Conservation (phyloP, 2,113 vertebrate genomes). For the Astur gentilis region DNA sequence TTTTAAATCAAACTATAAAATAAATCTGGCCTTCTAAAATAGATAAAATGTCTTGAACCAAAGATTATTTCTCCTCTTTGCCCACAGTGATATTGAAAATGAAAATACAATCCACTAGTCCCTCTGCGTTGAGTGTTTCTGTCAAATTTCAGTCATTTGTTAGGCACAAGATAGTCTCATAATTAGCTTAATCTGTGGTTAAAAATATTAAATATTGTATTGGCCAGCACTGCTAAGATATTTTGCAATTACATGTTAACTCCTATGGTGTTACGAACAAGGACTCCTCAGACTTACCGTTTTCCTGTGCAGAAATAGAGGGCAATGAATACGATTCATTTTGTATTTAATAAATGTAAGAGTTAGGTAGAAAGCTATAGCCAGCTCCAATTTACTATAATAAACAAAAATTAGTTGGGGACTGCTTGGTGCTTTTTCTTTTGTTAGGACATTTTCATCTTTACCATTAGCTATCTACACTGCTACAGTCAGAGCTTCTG, state of each 20-base stretch:
- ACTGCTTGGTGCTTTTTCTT: not conserved
- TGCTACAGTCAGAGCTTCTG: not conserved
- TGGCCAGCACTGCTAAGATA: not conserved
- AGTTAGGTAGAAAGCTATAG: slow-evolving; percentile 38
- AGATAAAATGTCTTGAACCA: not conserved
- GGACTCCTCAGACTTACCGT: not conserved
- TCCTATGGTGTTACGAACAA: not conserved
- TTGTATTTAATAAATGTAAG: slow-evolving; percentile 18
- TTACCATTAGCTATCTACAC: not conserved
- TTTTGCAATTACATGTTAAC: not conserved
- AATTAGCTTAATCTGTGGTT: not conserved
- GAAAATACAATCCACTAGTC: not conserved
- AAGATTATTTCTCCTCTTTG: not conserved
- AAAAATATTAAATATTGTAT: not conserved
- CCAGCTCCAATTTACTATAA: not conserved
- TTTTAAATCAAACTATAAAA: not conserved
- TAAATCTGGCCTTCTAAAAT: not conserved
- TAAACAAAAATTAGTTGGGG: not conserved
- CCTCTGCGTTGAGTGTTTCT: not conserved
- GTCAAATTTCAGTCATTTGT: not conserved
- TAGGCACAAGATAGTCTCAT: not conserved
- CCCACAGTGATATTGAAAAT: not conserved
- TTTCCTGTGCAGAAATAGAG: slow-evolving; percentile 27
- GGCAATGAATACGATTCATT: slow-evolving; percentile 12
- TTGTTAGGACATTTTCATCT: not conserved